Base-by-base conservation (phyloP, 2,888 invertebrate species). In the Coenonympha glycerion region DNA sequence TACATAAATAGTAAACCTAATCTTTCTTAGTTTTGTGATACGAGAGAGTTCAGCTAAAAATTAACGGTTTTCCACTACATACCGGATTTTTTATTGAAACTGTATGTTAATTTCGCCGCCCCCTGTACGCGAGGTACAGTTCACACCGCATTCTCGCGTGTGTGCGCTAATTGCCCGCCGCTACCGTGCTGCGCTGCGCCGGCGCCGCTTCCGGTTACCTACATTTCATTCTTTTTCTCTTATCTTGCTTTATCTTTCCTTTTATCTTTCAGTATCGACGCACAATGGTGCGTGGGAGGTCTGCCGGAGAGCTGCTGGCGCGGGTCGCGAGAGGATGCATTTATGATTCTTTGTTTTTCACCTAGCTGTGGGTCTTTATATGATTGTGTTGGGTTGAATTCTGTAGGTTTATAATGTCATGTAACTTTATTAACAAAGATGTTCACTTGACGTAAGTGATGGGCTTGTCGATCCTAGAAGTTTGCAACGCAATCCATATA, bases 131-230 rank as follows among this genome's bases (percentile, higher is more conserved):
- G 1, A 28, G 55, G 65, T 58, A 66, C 64, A 75, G 76, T 79
- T 81, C 79, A 81, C 82, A 78, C 69, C 67, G 71, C 69, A 73
- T 72, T 76, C 75, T 84, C 69, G 72, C 84, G 71, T 78, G 68
- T 73, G 68, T 71, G 58, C 66, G 84, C 77, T 84, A 85, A 85
- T 83, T 83, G 83, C 62, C 61, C 74, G 76, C 75, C 77, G 77
- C 83, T 81, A 82, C 82, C 73, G 82, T 74, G 76, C 76, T n/a
- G n/a, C n/a, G n/a, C n/a, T n/a, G n/a, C n/a, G n/a, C 73, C 76
- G 73, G 69, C 68, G 69, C 68, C 69, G 70, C 74, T 75, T 76
- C 76, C 79, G 74, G 71, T 60, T 60, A 18, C 24, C 28, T 36
- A 16, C 22, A 13, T 52, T 53, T 55, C 55, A 56, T 56, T 52